A percentile compares a stretch with the other conserved stretches of the same genome.
Conservation (phyloP, 2,888 invertebrate genomes). For the Himalopsyche anomala region DNA sequence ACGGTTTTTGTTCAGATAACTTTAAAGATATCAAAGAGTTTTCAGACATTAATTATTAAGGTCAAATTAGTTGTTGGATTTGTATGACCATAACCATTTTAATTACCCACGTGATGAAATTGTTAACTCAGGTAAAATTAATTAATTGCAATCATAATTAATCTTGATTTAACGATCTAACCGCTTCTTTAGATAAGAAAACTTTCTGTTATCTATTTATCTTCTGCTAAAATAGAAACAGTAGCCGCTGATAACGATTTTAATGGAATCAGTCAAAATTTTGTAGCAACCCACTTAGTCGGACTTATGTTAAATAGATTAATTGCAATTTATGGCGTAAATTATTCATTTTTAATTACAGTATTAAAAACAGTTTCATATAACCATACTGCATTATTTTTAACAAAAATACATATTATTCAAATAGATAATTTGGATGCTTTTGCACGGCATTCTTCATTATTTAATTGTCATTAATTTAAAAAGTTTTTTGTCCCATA, state of each 20-base stretch:
- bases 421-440: no score
- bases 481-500: no score
- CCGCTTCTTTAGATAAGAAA: neutral
- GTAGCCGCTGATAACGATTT: neutral
- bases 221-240: neutral
- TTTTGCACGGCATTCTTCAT: no score
- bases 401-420: no score
- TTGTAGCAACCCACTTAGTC: constrained; percentile 2
- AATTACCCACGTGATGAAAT: constrained; percentile 34
- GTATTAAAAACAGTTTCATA: no score
- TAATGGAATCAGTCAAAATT: constrained; percentile 5
- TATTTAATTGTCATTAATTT: no score
- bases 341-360: no score
- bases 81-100: neutral
- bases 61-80: constrained; percentile 36
- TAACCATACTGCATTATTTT: no score
- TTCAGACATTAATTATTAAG: constrained; percentile 60
- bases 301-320: neutral
- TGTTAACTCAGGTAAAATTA: constrained; percentile 31
- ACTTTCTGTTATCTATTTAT: neutral
- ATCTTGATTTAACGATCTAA: constrained; percentile 24
- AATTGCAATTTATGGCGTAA: no score
- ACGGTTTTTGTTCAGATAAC: neutral
- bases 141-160: constrained; percentile 24
- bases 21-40: neutral